Conservation (phyloP, 2,113 vertebrate genomes). For the Vireo altiloquus region DNA sequence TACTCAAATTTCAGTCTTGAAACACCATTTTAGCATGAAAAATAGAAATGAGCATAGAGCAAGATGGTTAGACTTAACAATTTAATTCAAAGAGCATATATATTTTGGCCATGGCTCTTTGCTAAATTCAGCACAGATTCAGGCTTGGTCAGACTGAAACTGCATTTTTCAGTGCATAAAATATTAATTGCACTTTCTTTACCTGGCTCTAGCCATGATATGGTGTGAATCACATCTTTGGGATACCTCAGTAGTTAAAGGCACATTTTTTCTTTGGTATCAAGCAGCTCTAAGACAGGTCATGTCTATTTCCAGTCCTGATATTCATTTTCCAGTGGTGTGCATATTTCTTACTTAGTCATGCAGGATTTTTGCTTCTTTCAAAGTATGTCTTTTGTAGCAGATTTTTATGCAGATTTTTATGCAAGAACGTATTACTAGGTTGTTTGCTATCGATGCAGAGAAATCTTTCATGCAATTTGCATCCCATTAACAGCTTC, state of each 20-base stretch:
- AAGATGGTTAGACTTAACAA: background rate
- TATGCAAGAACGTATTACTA: background rate
- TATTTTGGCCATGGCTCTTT: background rate
- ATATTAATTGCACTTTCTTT: background rate
- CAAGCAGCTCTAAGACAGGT: background rate
- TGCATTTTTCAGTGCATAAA: background rate
- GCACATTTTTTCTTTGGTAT: background rate
- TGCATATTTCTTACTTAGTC: background rate
- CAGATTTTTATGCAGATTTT: constrained; percentile 42
- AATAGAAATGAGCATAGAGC: background rate
- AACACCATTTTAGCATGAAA: background rate
- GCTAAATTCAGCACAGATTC: background rate
- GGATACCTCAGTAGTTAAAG: background rate
- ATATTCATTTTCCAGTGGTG: background rate
- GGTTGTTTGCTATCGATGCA: constrained; percentile 22
- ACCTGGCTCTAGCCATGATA: background rate
- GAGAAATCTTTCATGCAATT: background rate
- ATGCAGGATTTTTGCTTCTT: background rate
- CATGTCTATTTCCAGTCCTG: background rate
- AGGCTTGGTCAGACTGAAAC: background rate
- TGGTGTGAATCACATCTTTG: background rate
- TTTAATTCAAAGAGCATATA: background rate
- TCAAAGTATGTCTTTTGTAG: background rate
- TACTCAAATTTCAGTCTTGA: background rate
- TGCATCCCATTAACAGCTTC: constrained; percentile 11